Evolutionary conservation across 2,797 vertebrate species (phyloP), one percentile per base, ranked within the genome.

Genomic region (Oryzias sinensis): DNA sequence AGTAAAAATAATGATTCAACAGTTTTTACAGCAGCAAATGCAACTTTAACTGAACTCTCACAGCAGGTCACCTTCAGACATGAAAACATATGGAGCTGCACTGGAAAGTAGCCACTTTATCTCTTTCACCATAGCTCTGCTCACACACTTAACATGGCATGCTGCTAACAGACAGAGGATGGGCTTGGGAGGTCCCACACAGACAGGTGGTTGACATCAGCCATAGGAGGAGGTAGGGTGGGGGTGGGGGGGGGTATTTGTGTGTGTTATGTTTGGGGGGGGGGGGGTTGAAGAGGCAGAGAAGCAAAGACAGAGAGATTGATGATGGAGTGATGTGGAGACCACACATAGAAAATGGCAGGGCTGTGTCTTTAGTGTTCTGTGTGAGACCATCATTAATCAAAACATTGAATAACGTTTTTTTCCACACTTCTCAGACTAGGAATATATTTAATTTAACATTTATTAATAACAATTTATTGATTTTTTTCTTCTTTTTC

Each of bases 121-220:
- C 74, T 83, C 82, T 87, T 69, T 85, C 80, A 78, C 65, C 73
- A 75, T 24, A 62, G 68, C 73, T 80, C 68, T 42, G 64, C 69
- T 85, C 50, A 59, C 80, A 79, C 56, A 9, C 77, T 66, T 65
- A 77, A 77, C 81, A 82, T 83, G 81, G 85, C 76, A 66, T 68
- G 60, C 65, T 76, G 87, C 70, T 85, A 86, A 88, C 78, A 87
- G 88, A 88, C 81, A 72, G 79, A 85, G 83, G 79, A 87, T 77
- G 77, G 81, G 76, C 61, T 65, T 88, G 87, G 83, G 87, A 88
- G 85, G 89, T 89, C 89, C 87, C 87, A 84, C 41, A 14, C 69
- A 81, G 85, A 90, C 89, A 90, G 89, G 89, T 90, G 89, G 85
- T 86, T 76, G 82, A 85, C 82, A 88, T 90, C 86, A 88, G 76